These are phyloP conservation scores for Pseudachorutes palmiensis DNA, from an alignment of 1,140 invertebrate species.

Conservation along the genomic window DNA sequence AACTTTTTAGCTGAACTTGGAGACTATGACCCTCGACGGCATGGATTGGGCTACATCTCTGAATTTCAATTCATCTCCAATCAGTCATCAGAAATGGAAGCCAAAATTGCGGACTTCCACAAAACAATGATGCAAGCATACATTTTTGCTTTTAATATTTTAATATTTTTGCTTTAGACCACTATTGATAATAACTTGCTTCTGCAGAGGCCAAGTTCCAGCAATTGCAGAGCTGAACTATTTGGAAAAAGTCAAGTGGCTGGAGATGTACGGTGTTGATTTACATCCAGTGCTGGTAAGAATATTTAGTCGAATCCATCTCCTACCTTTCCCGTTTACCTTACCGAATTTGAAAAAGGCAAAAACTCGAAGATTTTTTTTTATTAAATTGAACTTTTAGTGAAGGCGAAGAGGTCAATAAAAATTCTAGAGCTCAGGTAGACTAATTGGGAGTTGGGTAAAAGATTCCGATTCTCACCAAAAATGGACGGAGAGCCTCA, in stretches of 20 bases:
- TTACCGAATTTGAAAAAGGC: no score
- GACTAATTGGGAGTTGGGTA: no score
- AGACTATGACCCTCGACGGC: conserved; percentile 84
- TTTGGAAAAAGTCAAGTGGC: conserved; percentile 70
- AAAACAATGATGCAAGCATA: conserved; percentile 70
- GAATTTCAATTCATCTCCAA: conserved; percentile 93
- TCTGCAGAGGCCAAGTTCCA: conserved; percentile 56
- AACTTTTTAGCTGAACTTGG: conserved; percentile 81
- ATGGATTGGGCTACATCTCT: conserved; percentile 85
- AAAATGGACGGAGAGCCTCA: no score
- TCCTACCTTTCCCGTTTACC: background rate
- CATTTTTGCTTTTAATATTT: background rate
- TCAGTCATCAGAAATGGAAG: conserved; percentile 84
- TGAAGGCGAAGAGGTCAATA: background rate
- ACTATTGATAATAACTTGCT: background rate
- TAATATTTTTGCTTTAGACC: background rate
- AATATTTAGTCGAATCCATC: conserved; percentile 12
- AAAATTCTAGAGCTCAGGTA: no score
- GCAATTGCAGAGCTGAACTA: conserved; percentile 64
- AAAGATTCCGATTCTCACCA: no score
- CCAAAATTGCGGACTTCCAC: conserved; percentile 78
- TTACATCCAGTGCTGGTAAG: conserved; percentile 67
- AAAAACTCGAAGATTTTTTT: background rate
- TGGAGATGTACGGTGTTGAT: conserved; percentile 77
- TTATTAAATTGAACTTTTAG: conserved; percentile 1